phyloP scores from a whole-genome alignment of 53 echinoderm and acorn worm species.

The Holothuria scabra region DNA sequence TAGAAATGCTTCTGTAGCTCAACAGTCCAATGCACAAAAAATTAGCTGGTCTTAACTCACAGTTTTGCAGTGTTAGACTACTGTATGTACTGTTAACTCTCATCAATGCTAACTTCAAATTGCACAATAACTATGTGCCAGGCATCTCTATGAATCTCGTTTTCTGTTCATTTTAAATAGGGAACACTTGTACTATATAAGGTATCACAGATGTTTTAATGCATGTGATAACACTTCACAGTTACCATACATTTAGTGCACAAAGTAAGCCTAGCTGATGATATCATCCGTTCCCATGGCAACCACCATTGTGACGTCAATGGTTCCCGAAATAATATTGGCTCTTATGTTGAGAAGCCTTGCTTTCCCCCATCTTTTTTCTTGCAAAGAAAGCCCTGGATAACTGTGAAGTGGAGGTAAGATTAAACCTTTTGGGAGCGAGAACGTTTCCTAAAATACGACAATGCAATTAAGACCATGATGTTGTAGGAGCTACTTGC shows the following conservation, averaged over 20 bases:
- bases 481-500: background rate
- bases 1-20: too few relatives aligned
- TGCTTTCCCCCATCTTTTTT: constrained; percentile 15
- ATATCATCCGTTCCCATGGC: constrained; percentile 69
- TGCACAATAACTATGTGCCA: too few relatives aligned
- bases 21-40: too few relatives aligned
- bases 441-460: constrained; percentile 18
- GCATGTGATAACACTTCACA: constrained; percentile 1
- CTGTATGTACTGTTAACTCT: too few relatives aligned
- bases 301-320: constrained; percentile 71
- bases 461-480: constrained; percentile 13
- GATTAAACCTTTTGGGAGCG: constrained; percentile 37
- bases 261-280: constrained; percentile 53
- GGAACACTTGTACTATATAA: background rate
- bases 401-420: constrained; percentile 21
- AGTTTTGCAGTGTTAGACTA: too few relatives aligned
- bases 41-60: too few relatives aligned
- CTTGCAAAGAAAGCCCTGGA: constrained; percentile 25
- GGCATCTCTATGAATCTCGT: too few relatives aligned
- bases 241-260: constrained; percentile 8
- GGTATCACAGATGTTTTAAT: constrained; percentile 18
- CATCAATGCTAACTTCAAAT: too few relatives aligned
- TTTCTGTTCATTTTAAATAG: too few relatives aligned
- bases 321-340: constrained; percentile 66
- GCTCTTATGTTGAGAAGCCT: constrained; percentile 63